A percentile compares a stretch with the other conserved stretches of the same genome.
Conservation (phyloP, 1,140 invertebrate species). For the Philopotamus ludificatus region DNA sequence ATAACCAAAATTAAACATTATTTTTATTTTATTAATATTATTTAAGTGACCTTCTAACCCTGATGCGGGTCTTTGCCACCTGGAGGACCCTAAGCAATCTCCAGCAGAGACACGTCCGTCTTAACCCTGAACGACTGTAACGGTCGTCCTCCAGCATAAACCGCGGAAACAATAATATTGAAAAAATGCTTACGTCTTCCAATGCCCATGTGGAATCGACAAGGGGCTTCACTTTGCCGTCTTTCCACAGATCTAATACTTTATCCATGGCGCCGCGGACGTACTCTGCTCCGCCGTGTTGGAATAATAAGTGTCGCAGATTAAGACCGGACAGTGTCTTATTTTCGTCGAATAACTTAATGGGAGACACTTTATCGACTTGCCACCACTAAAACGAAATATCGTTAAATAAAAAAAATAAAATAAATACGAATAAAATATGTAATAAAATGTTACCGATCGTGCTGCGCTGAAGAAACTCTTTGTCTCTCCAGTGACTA, state of each 20-base stretch:
- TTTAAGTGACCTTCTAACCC: too few relatives aligned
- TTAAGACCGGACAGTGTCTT: conserved; percentile 81
- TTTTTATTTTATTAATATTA: conserved; percentile 1
- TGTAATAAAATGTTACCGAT: conserved; percentile 64
- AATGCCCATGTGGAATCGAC: conserved; percentile 84
- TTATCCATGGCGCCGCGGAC: conserved; percentile 68
- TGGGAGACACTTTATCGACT: conserved; percentile 84
- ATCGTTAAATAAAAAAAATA: conserved; percentile 28
- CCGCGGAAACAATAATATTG: conserved; percentile 15
- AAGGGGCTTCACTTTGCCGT: conserved; percentile 76
- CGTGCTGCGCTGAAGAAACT: conserved; percentile 84
- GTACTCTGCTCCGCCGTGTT: conserved; percentile 71
- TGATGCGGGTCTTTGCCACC: too few relatives aligned
- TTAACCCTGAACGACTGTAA: background rate
- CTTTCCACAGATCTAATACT: conserved; percentile 73
- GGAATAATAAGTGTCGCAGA: conserved; percentile 79
- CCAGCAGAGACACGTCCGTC: too few relatives aligned
- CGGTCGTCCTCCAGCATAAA: background rate
- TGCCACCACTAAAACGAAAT: conserved; percentile 77
- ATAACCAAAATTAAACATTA: background rate
- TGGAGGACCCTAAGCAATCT: too few relatives aligned
- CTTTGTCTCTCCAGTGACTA: conserved; percentile 84
- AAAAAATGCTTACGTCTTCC: conserved; percentile 70
- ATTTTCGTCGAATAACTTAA: conserved; percentile 87
- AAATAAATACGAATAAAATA: conserved; percentile 20